A percentile compares a stretch with the other conserved stretches of the same genome.
Conservation (phyloP, 2,888 invertebrate genomes). For the Tineola bisselliella region DNA sequence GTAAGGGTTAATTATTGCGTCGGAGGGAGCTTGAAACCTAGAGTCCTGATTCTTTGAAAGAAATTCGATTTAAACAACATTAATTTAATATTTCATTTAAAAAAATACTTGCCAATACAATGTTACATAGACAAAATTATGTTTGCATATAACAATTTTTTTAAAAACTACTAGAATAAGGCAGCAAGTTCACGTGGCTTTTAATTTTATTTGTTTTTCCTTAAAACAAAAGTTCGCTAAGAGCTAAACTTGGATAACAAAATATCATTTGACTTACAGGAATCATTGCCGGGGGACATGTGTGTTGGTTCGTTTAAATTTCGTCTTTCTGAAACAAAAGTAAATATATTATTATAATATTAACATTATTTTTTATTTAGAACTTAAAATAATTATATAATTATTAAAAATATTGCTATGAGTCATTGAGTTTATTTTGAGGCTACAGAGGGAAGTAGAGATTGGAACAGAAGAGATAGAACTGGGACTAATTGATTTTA, state of each 20-base stretch:
- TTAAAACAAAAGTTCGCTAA: background rate
- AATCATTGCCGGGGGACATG: slow-evolving; percentile 61
- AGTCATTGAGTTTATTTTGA: too few relatives aligned
- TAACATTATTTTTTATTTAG: too few relatives aligned
- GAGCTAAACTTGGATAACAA: background rate
- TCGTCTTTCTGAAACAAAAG: slow-evolving; percentile 39
- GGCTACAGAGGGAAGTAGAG: too few relatives aligned
- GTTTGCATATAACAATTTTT: too few relatives aligned
- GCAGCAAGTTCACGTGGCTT: background rate
- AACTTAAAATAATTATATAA: too few relatives aligned
- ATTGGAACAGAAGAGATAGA: too few relatives aligned
- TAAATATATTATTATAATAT: slow-evolving; percentile 13
- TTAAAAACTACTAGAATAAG: background rate
- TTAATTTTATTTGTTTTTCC: background rate
- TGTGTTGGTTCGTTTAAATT: slow-evolving; percentile 36
- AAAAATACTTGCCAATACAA: background rate
- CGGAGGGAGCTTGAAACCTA: background rate
- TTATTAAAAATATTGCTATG: too few relatives aligned
- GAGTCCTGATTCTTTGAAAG: background rate
- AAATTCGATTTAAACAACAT: background rate
- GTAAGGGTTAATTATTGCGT: slow-evolving; percentile 32
- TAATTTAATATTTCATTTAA: background rate
- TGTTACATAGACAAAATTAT: too few relatives aligned
- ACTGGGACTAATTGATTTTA: too few relatives aligned
- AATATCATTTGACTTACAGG: slow-evolving; percentile 39